Conservation (phyloP, 2,113 vertebrate genomes). For the Zootoca vivipara region DNA sequence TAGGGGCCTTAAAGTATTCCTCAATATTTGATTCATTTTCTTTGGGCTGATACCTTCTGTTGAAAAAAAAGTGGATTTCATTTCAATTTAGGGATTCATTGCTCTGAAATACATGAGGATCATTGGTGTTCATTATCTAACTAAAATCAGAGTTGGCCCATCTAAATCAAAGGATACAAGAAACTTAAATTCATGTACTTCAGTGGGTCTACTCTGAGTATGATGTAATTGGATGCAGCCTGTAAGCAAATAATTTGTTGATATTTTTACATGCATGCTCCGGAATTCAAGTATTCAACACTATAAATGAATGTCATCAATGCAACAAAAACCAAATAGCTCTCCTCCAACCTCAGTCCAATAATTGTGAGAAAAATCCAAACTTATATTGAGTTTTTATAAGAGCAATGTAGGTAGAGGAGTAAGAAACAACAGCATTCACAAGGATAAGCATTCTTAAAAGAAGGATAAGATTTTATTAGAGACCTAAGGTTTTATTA, state of each 20-base stretch:
- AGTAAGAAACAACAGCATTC: no score
- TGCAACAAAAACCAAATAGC: background rate
- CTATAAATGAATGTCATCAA: background rate
- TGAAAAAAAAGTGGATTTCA: background rate
- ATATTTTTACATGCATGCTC: background rate
- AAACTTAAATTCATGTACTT: no score
- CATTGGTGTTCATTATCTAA: background rate
- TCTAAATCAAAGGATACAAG: no score
- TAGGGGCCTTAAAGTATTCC: no score
- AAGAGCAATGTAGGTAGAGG: background rate
- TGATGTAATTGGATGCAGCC: background rate
- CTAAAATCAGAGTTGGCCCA: no score
- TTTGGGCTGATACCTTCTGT: background rate
- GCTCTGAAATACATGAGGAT: background rate
- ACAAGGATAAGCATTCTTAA: no score
- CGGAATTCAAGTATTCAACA: no score
- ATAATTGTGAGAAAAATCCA: background rate
- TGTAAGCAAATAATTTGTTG: background rate
- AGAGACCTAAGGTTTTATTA: no score
- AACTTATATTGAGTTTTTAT: background rate
- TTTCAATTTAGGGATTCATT: background rate
- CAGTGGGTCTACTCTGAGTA: no score
- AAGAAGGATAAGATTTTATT: no score
- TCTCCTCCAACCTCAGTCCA: background rate
- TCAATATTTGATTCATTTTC: background rate